A percentile compares a stretch with the other conserved stretches of the same genome.
Conservation (phyloP, 2,888 invertebrate species). For the Aelia acuminata region DNA sequence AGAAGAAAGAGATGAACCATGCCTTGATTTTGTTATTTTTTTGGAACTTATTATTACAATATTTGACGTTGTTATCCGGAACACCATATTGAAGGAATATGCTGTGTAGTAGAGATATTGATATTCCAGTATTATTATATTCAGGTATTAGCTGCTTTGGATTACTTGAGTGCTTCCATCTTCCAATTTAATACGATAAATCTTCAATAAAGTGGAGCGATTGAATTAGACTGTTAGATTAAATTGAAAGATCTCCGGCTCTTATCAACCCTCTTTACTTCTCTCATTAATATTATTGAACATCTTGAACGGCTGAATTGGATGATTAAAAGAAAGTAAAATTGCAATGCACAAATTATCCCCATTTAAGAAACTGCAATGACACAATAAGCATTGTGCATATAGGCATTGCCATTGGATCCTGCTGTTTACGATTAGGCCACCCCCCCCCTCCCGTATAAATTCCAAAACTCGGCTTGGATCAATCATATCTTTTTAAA, state of each 20-base stretch:
- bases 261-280: neutral
- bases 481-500: no score
- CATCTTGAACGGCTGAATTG: neutral
- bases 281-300: slow-evolving; percentile 11
- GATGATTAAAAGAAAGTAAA: neutral
- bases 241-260: slow-evolving; percentile 2
- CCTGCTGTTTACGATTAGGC: no score
- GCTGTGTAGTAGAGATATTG: neutral
- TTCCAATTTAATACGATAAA: neutral
- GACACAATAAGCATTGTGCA: no score
- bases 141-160: neutral
- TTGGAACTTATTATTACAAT: no score
- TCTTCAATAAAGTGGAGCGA: neutral
- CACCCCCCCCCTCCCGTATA: no score
- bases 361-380: no score
- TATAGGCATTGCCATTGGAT: no score
- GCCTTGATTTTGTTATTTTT: no score
- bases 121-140: neutral
- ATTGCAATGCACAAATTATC: neutral
- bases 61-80: no score
- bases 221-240: slow-evolving; percentile 11
- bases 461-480: no score
- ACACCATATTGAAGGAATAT: no score
- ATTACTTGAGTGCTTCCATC: neutral
- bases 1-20: no score